A percentile compares a stretch with the other conserved stretches of the same genome.
These are phyloP conservation scores for Acrocephalus scirpaceus DNA, from an alignment of 2,797 vertebrate species.

Conservation along the genomic window DNA sequence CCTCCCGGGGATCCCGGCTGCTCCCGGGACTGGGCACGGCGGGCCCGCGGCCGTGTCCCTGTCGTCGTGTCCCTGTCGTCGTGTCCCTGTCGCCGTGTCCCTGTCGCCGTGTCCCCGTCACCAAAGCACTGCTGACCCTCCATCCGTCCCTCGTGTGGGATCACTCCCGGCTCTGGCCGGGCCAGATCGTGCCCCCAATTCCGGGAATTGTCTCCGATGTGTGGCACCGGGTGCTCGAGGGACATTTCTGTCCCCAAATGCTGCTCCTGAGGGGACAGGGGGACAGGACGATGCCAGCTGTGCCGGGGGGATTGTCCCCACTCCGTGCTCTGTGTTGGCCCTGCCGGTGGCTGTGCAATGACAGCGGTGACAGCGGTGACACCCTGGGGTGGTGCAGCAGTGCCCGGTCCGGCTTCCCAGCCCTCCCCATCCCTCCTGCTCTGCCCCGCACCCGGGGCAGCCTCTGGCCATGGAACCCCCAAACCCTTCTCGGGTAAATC, in stretches of 20 bases:
- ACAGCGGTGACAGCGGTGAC: neutral
- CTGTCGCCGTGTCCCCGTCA: neutral
- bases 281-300: neutral
- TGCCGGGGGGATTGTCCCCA: accelerated
- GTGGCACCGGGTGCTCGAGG: neutral
- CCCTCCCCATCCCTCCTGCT: neutral
- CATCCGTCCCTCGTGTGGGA: neutral
- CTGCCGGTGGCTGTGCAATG: accelerated
- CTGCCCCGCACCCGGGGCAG: accelerated
- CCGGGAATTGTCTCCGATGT: neutral
- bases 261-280: accelerated
- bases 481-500: accelerated
- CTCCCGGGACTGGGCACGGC: neutral
- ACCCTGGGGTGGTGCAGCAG: accelerated
- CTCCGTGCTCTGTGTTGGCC: accelerated
- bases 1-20: too few species aligned
- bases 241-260: neutral
- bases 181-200: neutral
- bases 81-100: too few species aligned
- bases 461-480: accelerated
- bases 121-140: accelerated
- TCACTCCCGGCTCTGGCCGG: neutral
- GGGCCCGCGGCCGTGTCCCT: neutral
- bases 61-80: neutral
- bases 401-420: neutral